Conservation (phyloP, 2,888 invertebrate genomes). For the Fissipunctia ypsillon region DNA sequence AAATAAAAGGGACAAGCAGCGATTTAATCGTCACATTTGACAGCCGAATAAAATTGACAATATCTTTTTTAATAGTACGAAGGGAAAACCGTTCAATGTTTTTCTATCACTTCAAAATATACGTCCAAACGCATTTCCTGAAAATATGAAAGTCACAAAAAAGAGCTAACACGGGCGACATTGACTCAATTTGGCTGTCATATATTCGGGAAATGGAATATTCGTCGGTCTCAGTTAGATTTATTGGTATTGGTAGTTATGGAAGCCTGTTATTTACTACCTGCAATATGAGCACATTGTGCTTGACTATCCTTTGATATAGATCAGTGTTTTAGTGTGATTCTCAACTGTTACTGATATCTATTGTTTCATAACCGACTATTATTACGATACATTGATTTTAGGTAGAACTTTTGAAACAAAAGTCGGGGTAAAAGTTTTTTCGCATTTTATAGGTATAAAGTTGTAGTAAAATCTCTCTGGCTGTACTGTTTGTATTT, state of each 20-base stretch:
- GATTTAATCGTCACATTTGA: conserved; percentile 15
- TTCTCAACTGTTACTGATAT: conserved; percentile 23
- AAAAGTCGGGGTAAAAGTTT: too few species aligned
- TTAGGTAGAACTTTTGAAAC: neutral
- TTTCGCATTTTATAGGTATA: too few species aligned
- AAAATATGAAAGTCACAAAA: conserved; percentile 57
- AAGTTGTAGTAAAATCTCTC: too few species aligned
- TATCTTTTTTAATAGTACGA: conserved; percentile 13
- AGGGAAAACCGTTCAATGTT: conserved; percentile 29
- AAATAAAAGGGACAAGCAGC: conserved; percentile 13
- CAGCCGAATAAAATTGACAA: conserved; percentile 33
- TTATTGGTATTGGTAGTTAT: conserved; percentile 60
- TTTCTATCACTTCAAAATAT: conserved; percentile 42
- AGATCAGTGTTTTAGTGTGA: conserved; percentile 32
- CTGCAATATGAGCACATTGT: conserved; percentile 55
- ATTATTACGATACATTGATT: neutral
- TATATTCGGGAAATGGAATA: conserved; percentile 60
- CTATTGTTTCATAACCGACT: conserved; percentile 20
- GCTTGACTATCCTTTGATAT: conserved; percentile 55
- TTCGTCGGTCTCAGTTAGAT: conserved; percentile 56
- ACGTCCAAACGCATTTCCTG: conserved; percentile 12
- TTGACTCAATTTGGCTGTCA: conserved; percentile 62
- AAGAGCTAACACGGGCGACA: conserved; percentile 53
- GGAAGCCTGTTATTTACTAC: conserved; percentile 56
- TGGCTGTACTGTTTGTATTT: too few species aligned